Evolutionary conservation across 2,888 invertebrate genomes (phyloP), one percentile per base, ranked within the genome.

Genomic region (Coremacera marginata): DNA sequence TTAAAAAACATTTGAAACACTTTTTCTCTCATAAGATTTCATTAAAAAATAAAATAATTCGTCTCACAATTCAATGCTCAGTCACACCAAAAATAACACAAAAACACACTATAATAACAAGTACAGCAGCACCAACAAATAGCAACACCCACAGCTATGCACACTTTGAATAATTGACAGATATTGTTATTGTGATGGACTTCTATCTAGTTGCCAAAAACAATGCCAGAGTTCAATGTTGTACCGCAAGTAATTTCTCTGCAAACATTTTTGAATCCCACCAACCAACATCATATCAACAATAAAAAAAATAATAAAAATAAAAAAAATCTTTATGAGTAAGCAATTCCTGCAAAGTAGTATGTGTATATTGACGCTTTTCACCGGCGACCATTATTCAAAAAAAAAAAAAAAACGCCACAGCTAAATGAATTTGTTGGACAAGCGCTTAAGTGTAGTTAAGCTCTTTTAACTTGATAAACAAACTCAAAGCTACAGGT

Each of bases 381-480:
- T 60, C 27, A 60, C 25, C 60, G 27, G 60, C 27, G 27, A 27
- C 11, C 60, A 22, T 60, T 4, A 22, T 14, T n/a, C n/a, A n/a
- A n/a, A 60, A 60, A 27, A 60, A 60, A 60, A 16, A 60, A 11
- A 44, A 44, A 11, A 11, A 11, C 1, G 44, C 14, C 14, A 44
- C 44, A 44, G 44, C 44, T 14, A 44, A 44, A 44, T 14, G 14
- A 44, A 44, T 44, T 14, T 44, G 44, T 44, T 14, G 44, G 14
- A 44, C 44, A 44, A 60, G 60, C 60, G 27, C 60, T 44, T 37
- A 67, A 49, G 49, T 49, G 67, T 49, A 67, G 37, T 49, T 67
- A 67, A 44, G 37, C 49, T 22, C 25, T 44, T 67, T 44, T 22
- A 44, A 14, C 67, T 19, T 19, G 22, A 44, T 44, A 67, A 37